Evolutionary conservation across 2,888 invertebrate species (phyloP).

Genomic region (Hydrotaea cyrtoneurina): DNA sequence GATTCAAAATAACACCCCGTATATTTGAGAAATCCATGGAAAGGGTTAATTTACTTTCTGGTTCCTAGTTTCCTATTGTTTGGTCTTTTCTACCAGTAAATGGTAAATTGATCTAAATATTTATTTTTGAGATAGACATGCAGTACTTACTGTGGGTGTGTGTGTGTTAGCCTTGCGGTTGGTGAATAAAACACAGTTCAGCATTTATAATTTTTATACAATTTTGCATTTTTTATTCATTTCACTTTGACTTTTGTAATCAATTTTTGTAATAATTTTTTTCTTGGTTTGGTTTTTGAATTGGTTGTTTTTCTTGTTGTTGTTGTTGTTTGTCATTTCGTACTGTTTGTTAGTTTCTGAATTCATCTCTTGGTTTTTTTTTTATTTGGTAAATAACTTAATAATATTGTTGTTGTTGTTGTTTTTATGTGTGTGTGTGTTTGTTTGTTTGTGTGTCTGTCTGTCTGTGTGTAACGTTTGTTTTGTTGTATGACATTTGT

Average conservation of each 20-base stretch:
- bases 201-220: slow-evolving; percentile 66
- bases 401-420: slow-evolving; percentile 70
- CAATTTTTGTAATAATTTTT: slow-evolving; percentile 63
- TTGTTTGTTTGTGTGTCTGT: slow-evolving; percentile 45
- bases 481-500: slow-evolving; percentile 57
- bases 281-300: slow-evolving; percentile 47
- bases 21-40: no score
- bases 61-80: no score
- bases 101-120: no score
- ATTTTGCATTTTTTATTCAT: slow-evolving; percentile 65
- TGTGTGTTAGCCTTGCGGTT: background rate
- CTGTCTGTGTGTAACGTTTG: slow-evolving; percentile 63
- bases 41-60: no score
- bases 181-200: slow-evolving; percentile 38
- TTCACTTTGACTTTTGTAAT: slow-evolving; percentile 62
- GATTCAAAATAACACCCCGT: no score
- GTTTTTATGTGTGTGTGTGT: slow-evolving; percentile 53
- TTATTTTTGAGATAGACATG: no score
- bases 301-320: slow-evolving; percentile 66
- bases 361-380: slow-evolving; percentile 68
- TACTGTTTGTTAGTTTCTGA: slow-evolving; percentile 52
- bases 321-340: slow-evolving; percentile 73
- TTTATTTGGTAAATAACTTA: slow-evolving; percentile 76
- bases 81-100: no score
- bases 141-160: background rate